phyloP scores from a whole-genome alignment of 2,113 vertebrate species.

The Notiomystis cincta region DNA sequence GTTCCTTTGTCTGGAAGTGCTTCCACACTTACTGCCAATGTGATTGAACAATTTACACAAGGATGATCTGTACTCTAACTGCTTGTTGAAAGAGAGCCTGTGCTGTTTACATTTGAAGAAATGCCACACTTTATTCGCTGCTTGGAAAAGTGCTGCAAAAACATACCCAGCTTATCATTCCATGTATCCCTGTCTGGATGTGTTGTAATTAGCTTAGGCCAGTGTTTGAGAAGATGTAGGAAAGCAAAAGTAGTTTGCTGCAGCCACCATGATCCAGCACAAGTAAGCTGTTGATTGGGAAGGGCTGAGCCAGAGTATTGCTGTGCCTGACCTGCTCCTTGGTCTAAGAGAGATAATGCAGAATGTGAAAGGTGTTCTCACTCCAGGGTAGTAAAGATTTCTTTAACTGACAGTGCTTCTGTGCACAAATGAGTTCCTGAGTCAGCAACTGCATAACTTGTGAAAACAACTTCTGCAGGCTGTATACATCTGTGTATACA shows the following conservation, averaged over 20 bases:
- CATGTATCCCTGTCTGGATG: not conserved
- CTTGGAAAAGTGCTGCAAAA: not conserved
- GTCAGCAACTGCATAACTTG: not conserved
- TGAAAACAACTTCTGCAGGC: not conserved
- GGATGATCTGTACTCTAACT: not conserved
- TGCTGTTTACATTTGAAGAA: not conserved
- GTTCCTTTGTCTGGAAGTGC: not conserved
- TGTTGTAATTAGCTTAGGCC: not conserved
- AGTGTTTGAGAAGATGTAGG: not conserved
- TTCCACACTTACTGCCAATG: not conserved
- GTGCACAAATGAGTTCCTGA: not conserved
- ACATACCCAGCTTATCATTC: not conserved
- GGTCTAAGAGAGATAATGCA: not conserved
- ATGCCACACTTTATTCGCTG: not conserved
- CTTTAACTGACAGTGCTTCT: not conserved
- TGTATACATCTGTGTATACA: not conserved
- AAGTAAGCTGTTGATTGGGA: accelerated
- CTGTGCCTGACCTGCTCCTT: not conserved
- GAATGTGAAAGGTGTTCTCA: not conserved
- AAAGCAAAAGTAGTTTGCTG: not conserved
- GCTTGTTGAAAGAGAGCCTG: not conserved
- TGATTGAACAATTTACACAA: not conserved
- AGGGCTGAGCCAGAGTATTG: not conserved
- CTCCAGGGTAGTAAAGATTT: not conserved
- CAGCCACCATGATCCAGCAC: not conserved